Conservation (phyloP, 2,113 vertebrate species). For the Notothenia rossii region DNA sequence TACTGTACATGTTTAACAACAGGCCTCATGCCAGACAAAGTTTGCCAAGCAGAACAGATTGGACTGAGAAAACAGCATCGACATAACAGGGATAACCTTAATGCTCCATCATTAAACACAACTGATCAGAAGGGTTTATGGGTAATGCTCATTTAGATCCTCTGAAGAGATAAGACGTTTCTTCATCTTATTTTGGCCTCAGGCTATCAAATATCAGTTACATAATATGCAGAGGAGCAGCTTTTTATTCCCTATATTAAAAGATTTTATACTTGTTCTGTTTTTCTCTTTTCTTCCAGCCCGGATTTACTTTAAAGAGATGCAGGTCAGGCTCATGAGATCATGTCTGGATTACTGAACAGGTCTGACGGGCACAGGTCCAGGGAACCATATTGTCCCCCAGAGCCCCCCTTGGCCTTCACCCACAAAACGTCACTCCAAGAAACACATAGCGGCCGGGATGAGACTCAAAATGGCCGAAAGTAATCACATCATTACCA, state of each 20-base stretch:
- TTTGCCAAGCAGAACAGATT: conserved; percentile 48
- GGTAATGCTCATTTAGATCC: not conserved
- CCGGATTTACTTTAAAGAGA: not conserved
- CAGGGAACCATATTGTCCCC: too few relatives aligned
- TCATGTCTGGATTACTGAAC: too few relatives aligned
- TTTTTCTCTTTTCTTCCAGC: not conserved
- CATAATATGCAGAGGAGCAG: not conserved
- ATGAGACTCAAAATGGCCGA: too few relatives aligned
- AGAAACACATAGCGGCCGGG: too few relatives aligned
- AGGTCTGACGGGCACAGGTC: too few relatives aligned
- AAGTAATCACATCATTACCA: too few relatives aligned
- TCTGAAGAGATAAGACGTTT: not conserved
- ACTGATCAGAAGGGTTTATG: conserved; percentile 6
- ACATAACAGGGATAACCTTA: conserved; percentile 39
- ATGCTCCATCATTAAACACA: conserved; percentile 16
- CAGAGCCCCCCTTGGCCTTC: too few relatives aligned
- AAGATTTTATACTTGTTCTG: not conserved
- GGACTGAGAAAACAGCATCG: conserved; percentile 34
- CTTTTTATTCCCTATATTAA: not conserved
- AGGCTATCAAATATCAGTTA: not conserved
- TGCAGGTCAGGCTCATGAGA: not conserved
- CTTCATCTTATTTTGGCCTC: not conserved
- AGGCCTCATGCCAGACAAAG: conserved; percentile 51
- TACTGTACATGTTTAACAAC: conserved; percentile 61
- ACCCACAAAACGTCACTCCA: too few relatives aligned